These are phyloP conservation scores for Xenus cinereus DNA, from an alignment of 2,113 vertebrate species.

Conservation along the genomic window DNA sequence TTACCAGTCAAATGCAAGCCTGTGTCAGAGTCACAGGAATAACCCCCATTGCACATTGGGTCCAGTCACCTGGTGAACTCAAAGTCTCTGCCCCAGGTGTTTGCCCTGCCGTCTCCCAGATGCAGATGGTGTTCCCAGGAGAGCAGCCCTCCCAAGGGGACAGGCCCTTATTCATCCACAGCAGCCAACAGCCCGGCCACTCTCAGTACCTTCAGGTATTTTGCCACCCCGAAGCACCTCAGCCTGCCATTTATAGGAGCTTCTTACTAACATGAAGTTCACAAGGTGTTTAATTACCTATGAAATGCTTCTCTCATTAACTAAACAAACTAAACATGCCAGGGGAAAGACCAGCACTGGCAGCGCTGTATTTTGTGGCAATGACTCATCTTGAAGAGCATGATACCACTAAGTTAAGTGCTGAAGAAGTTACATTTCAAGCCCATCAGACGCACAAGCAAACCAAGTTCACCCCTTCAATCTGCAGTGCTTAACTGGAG, in stretches of 20 bases:
- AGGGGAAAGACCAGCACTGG: not conserved
- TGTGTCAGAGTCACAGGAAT: not conserved
- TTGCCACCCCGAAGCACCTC: not conserved
- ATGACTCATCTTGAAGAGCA: not conserved
- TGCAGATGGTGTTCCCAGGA: rapidly evolving
- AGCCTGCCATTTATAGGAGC: not conserved
- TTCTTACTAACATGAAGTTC: not conserved
- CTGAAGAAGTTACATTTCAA: not conserved
- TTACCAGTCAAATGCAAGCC: not conserved
- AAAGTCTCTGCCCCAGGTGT: not conserved
- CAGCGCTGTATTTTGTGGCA: not conserved
- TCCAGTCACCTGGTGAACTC: not conserved
- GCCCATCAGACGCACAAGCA: not conserved
- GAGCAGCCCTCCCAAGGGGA: not conserved
- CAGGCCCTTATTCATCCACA: rapidly evolving
- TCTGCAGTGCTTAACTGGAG: not conserved
- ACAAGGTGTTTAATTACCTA: not conserved
- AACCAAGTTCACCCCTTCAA: not conserved
- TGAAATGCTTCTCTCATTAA: not conserved
- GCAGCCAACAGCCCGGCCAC: not conserved
- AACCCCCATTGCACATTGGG: not conserved
- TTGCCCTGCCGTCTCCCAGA: rapidly evolving
- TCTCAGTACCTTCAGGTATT: rapidly evolving
- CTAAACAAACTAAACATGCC: not conserved
- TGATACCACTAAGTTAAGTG: not conserved